Evolutionary conservation across 1,140 invertebrate species (phyloP).

Genomic region (Bombus sibiricus): DNA sequence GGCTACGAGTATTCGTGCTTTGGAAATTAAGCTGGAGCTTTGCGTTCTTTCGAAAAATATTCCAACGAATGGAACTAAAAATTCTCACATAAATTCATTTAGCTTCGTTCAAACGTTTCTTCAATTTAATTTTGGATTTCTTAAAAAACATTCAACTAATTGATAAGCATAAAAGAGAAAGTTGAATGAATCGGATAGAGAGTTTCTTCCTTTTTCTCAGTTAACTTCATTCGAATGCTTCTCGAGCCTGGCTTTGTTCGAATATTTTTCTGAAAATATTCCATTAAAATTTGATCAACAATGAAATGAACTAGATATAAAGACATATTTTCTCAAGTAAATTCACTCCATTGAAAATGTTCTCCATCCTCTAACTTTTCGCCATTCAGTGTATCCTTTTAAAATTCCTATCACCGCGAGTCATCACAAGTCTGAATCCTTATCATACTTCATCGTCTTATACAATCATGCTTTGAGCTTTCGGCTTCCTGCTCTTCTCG

Average conservation of each 20-base stretch:
- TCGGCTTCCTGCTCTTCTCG: background rate
- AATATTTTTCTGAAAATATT: too few relatives aligned
- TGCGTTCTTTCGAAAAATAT: too few relatives aligned
- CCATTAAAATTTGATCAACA: too few relatives aligned
- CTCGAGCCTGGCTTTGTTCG: too few relatives aligned
- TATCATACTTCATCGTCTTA: background rate
- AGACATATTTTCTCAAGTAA: background rate
- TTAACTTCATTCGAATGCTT: too few relatives aligned
- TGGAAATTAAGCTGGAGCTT: background rate
- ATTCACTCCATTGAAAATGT: background rate
- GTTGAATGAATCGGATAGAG: background rate
- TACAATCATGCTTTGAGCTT: background rate
- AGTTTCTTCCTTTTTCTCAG: too few relatives aligned
- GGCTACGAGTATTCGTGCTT: background rate
- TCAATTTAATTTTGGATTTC: background rate
- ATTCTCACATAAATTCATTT: too few relatives aligned
- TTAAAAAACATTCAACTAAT: background rate
- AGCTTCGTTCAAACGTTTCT: too few relatives aligned
- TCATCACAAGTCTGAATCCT: background rate
- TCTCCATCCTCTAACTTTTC: background rate
- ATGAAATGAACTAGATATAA: too few relatives aligned
- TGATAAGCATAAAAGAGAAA: too few relatives aligned
- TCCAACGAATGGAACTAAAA: too few relatives aligned
- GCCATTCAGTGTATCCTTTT: background rate
- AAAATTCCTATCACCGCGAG: background rate